phyloP scores from a whole-genome alignment of 2,888 invertebrate genomes.

The Mimas tiliae region DNA sequence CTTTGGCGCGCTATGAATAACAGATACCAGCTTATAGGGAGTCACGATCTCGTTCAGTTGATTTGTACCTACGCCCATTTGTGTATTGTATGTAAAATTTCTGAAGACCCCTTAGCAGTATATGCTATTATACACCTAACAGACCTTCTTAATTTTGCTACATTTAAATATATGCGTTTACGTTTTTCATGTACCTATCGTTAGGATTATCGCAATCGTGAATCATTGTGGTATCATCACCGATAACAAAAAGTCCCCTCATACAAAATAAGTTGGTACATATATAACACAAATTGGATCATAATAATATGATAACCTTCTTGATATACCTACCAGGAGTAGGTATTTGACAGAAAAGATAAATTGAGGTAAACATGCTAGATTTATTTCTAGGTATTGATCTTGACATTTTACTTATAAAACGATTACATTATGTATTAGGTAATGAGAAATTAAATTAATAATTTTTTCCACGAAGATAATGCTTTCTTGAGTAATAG shows the following conservation, averaged over 20 bases:
- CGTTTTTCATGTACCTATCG: background rate
- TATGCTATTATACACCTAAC: background rate
- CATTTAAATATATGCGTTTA: background rate
- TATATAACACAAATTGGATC: background rate
- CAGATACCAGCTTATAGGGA: background rate
- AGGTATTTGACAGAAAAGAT: too few species aligned
- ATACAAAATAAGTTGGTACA: background rate
- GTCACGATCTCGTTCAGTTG: constrained; percentile 1
- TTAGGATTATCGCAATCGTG: background rate
- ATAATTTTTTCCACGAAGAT: too few species aligned
- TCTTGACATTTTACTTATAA: too few species aligned
- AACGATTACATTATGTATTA: too few species aligned
- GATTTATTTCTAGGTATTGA: too few species aligned
- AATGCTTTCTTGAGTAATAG: too few species aligned
- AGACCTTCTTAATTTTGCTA: too few species aligned
- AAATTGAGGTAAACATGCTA: too few species aligned
- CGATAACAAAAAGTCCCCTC: constrained; percentile 3
- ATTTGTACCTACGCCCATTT: background rate
- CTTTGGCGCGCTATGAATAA: background rate
- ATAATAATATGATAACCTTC: background rate
- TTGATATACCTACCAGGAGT: background rate
- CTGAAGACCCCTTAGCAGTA: background rate
- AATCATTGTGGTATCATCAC: constrained; percentile 3
- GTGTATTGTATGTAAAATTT: background rate
- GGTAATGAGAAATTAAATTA: too few species aligned